Evolutionary conservation across 2,797 vertebrate genomes (phyloP), one percentile per base, ranked within the genome.

Genomic region (Orestias chungarensis): DNA sequence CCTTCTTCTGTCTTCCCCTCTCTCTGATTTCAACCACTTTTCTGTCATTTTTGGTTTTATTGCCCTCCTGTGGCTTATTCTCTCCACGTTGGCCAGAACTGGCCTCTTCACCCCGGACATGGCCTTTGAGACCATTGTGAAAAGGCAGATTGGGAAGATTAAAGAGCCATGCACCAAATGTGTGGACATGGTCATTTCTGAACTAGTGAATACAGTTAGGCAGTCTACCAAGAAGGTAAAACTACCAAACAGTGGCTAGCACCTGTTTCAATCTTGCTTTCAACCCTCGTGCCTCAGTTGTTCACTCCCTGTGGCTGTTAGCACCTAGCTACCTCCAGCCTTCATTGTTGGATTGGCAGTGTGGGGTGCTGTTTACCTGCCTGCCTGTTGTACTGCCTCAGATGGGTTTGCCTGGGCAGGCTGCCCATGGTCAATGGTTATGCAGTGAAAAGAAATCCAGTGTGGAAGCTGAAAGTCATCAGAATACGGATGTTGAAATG

Each of bases 51-150:
- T 79, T 62, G 78, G 84, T n/a, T n/a, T n/a, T n/a, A n/a, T n/a
- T n/a, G n/a, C 84, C 76, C 72, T 35, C 75, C 77, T 35, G 79
- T 85, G 88, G 82, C 80, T 89, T 75, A 71, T 91, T 89, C 83
- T 90, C 67, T 86, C 84, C 79, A 75, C 94, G 90, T 88, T 81
- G 95, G 95, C 95, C 96, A 99, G 98, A 96, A 99, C 98, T 88
- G 98, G 98, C 94, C 97, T 99, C 94, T 99, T 99, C 95, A 99
- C 98, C 74, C 98, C 98, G 82, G 98, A 99, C 95, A 99, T 99
- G 98, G 98, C 97, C 93, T 99, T 99, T 98, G 98, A 99, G 96
- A 99, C 98, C 95, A 99, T 99, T 96, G 98, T 99, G 96, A 99
- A 99, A 98, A 97, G 98, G 95, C 98, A 98, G 96, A 97, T 99